Base-by-base conservation (phyloP, 2,113 vertebrate species). In the Phaethornis superciliosus region DNA sequence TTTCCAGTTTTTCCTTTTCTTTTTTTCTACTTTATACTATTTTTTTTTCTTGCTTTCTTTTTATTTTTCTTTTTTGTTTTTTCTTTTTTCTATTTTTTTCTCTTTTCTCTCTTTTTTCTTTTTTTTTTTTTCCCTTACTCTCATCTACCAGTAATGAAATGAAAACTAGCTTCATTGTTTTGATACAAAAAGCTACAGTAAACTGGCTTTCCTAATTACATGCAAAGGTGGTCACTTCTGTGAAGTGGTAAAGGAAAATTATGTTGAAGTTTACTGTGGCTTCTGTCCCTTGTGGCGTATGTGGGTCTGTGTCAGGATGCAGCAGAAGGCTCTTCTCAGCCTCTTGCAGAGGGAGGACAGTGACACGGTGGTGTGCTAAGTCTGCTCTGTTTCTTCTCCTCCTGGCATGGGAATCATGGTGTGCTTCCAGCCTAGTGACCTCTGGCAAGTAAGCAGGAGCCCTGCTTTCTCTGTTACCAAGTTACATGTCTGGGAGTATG, bases 361-460 rank as follows among this genome's bases (percentile, higher is more conserved):
- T 49, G 51, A 13, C 3, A 3, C 2, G 15, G 12, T 26, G 32
- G 32, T 27, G 17, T 65, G 65, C 32, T 28, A 70, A 54, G 42
- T 47, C n/a, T 63, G 33, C 47, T 87, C 28, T 46, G 33, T 46
- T 70, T 52, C 42, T 81, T 69, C 13, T 58, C 28, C 33, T 37
- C 9, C 35, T 15, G 0, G 1, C 10, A 1, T 18, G 69, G 37
- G 32, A 60, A 44, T 17, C 10, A 4, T 18, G 4, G 33, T 1
- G 0, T 49, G 18, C 67, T 77, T 89, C 46, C 52, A 7, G 35
- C 13, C 24, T 21, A 1, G n/a, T 59, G 52, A 75, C 7, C 37
- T 32, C 47, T 42, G 37, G 74, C 28, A 59, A 58, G 1, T 26
- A 32, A 14, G 2, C 7, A 8, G 42, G 65, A 81, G 19, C 52